phyloP scores from a whole-genome alignment of 2,797 vertebrate species.

The Gymnothorax javanicus region DNA sequence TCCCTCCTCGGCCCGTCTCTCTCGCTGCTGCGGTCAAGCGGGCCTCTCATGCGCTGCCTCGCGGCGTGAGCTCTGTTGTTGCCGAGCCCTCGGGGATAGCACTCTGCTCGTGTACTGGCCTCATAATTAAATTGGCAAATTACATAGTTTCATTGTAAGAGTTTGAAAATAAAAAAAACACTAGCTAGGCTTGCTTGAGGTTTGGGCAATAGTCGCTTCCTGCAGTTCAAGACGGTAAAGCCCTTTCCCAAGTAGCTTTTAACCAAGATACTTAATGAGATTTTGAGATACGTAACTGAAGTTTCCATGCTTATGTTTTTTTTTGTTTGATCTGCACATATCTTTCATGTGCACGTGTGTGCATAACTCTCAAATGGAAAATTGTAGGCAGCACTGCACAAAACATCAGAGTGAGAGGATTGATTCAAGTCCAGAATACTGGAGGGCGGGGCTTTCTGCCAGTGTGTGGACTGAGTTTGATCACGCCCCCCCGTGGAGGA shows the following conservation, averaged over 20 bases:
- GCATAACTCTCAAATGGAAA: background rate
- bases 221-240: conserved; percentile 47
- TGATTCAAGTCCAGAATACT: background rate
- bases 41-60: conserved; percentile 17
- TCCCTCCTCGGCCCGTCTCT: background rate
- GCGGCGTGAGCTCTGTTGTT: background rate
- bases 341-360: background rate
- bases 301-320: background rate
- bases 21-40: conserved; percentile 37
- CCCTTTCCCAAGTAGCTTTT: background rate
- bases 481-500: background rate
- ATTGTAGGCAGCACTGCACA: background rate
- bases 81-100: conserved; percentile 43
- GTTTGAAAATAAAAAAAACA: conserved; percentile 72
- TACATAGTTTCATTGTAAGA: conserved; percentile 63
- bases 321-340: background rate
- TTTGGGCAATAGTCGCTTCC: conserved; percentile 55
- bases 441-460: background rate
- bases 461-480: background rate
- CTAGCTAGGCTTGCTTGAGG: conserved; percentile 51
- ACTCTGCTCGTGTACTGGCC: conserved; percentile 59
- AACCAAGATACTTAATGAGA: too few relatives aligned
- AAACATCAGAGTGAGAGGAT: background rate
- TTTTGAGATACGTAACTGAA: background rate
- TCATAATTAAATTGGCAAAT: conserved; percentile 72